Evolutionary conservation across 1,140 invertebrate genomes (phyloP), one percentile per base, ranked within the genome.

Genomic region (Microplitis demolitor): DNA sequence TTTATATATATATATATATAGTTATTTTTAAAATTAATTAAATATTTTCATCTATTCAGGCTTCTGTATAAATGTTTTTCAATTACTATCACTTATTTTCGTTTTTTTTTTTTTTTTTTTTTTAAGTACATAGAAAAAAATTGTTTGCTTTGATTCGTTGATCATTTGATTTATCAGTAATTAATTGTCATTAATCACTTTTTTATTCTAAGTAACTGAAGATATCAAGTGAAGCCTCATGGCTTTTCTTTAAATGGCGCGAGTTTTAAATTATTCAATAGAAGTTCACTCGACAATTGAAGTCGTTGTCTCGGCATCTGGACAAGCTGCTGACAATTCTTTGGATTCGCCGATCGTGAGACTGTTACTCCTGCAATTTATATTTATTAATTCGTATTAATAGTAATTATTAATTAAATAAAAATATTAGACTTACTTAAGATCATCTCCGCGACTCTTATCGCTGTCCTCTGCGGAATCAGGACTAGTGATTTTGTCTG

Each of bases 291-390:
- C 75, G 60, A 37, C 58, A 69, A 76, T 73, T 62, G 66, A 76
- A 58, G 50, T 35, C 31, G 64, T 77, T 1, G 73, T 45, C 39
- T 76, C 61, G 14, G 71, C 58, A 31, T 80, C 77, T 9, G 75
- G 34, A 33, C 72, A 63, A 31, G 76, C 73, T 37, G 79, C 69
- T 50, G 79, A 73, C 9, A 73, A 50, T 33, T 76, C 69, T 53
- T 74, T 78, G 3, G 62, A 64, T 71, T 82, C 76, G 13, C 53
- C 76, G 9, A 72, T 31, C 14, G 39, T 64, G 9, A 72, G 72
- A 53, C 60, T 76, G 9, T 60, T 71, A 62, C 72, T 77, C 60
- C 82, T 82, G 50, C 77, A 77, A 71, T 11, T 39, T n/a, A 72
- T 54, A 71, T 53, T 37, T 34, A 60, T 63, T 45, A 34, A 45